These are phyloP conservation scores for Microchirus variegatus DNA, from an alignment of 2,797 vertebrate genomes.

Conservation along the genomic window DNA sequence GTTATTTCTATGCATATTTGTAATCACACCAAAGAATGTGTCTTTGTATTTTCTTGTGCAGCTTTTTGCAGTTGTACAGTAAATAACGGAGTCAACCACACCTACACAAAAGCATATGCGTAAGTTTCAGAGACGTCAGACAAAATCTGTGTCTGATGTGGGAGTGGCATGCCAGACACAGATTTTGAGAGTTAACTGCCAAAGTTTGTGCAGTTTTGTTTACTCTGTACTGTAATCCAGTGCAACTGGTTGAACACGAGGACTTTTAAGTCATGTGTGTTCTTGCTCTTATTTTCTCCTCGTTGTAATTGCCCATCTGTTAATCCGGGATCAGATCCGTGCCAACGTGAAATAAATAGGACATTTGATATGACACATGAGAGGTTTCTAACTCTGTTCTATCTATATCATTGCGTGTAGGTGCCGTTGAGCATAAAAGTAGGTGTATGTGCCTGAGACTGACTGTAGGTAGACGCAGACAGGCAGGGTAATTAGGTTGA, in stretches of 20 bases:
- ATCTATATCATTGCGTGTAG: conserved; percentile 31
- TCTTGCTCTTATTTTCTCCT: conserved; percentile 27
- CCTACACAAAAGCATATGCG: not conserved
- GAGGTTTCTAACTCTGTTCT: conserved; percentile 14
- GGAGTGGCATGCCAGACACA: conserved; percentile 14
- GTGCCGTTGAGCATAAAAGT: conserved; percentile 23
- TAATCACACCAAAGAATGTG: conserved; percentile 25
- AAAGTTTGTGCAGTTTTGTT: conserved; percentile 20
- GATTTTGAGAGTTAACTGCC: conserved; percentile 35
- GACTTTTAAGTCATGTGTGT: conserved; percentile 39
- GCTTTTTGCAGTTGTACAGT: not conserved
- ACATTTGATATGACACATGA: conserved; percentile 15
- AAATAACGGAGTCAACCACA: not conserved
- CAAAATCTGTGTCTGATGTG: not conserved
- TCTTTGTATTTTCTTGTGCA: not conserved
- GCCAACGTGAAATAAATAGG: conserved; percentile 15
- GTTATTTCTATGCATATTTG: conserved; percentile 14
- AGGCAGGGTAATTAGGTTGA: conserved; percentile 39
- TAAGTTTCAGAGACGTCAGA: not conserved
- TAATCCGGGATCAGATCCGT: not conserved
- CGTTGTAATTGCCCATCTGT: conserved; percentile 23
- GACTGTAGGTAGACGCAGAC: conserved; percentile 37
- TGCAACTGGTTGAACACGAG: conserved; percentile 56
- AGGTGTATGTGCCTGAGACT: conserved; percentile 25
- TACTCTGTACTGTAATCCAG: conserved; percentile 39